Evolutionary conservation across 2,797 vertebrate species (phyloP).

Genomic region (Gastrophryne carolinensis): DNA sequence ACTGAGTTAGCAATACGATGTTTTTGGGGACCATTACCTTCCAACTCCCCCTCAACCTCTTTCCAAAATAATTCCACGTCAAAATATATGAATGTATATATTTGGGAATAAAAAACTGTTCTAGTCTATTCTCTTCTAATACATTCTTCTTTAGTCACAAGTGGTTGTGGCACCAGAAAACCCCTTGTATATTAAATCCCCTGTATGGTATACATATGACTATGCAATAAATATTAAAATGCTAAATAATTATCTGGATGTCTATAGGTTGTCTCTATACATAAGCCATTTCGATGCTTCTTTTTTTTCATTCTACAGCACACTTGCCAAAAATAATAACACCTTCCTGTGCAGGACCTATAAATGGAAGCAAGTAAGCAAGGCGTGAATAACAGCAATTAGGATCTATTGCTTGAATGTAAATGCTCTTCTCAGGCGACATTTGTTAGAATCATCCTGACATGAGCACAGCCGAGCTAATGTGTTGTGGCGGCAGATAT

Average conservation of each 20-base stretch:
- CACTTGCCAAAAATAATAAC: slow-evolving; percentile 52
- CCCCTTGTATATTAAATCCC: too few relatives aligned
- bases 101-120: too few relatives aligned
- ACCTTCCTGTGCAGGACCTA: slow-evolving; percentile 6
- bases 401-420: slow-evolving; percentile 46
- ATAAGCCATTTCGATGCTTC: not conserved
- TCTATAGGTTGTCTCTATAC: not conserved
- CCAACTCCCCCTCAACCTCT: too few relatives aligned
- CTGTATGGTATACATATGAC: too few relatives aligned
- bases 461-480: not conserved
- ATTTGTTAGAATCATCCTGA: not conserved
- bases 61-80: too few relatives aligned
- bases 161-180: too few relatives aligned
- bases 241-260: not conserved
- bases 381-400: slow-evolving; percentile 20
- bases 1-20: too few relatives aligned
- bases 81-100: too few relatives aligned
- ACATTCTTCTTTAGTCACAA: too few relatives aligned
- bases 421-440: slow-evolving; percentile 1
- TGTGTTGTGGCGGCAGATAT: not conserved
- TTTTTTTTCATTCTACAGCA: not conserved
- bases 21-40: too few relatives aligned
- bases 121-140: too few relatives aligned
- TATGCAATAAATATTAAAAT: too few relatives aligned
- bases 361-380: slow-evolving; percentile 5